These are phyloP conservation scores for Trichogramma dendrolimi DNA, from an alignment of 2,888 invertebrate genomes.

Conservation along the genomic window DNA sequence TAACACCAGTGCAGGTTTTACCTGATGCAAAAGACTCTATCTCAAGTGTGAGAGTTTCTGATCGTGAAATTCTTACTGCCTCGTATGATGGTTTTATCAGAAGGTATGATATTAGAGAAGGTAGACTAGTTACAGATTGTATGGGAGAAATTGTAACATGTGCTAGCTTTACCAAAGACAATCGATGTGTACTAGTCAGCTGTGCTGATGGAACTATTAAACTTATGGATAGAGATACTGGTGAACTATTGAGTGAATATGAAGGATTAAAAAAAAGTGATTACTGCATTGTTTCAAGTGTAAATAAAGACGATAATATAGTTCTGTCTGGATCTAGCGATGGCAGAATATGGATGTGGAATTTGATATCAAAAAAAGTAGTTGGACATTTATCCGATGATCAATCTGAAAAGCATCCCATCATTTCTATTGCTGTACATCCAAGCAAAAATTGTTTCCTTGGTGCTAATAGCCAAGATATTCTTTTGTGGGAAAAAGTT, in stretches of 20 bases:
- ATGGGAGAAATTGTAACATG: slow-evolving; percentile 81
- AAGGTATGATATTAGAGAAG: slow-evolving; percentile 86
- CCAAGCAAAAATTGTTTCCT: slow-evolving; percentile 69
- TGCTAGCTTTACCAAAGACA: slow-evolving; percentile 83
- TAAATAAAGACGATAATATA: slow-evolving; percentile 78
- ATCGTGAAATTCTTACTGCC: slow-evolving; percentile 84
- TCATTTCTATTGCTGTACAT: slow-evolving; percentile 71
- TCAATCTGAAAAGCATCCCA: slow-evolving; percentile 48
- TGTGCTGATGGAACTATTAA: slow-evolving; percentile 79
- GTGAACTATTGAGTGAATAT: slow-evolving; percentile 73
- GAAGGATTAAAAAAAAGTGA: slow-evolving; percentile 78
- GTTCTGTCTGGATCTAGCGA: slow-evolving; percentile 87
- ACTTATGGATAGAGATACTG: slow-evolving; percentile 83
- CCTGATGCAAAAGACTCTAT: slow-evolving; percentile 93
- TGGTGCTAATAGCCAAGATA: slow-evolving; percentile 69
- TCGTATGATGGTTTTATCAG: slow-evolving; percentile 86
- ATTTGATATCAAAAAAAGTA: slow-evolving; percentile 73
- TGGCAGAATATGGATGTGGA: slow-evolving; percentile 84
- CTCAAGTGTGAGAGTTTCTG: slow-evolving; percentile 73
- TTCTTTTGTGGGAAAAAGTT: slow-evolving; percentile 63
- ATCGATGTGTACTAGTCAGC: slow-evolving; percentile 83
- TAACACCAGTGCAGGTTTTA: slow-evolving; percentile 74
- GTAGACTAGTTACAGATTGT: slow-evolving; percentile 77
- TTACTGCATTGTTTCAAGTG: slow-evolving; percentile 81
- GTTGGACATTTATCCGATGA: slow-evolving; percentile 46